These are phyloP conservation scores for Amphimallon solstitiale DNA, from an alignment of 2,888 invertebrate species.

Conservation along the genomic window DNA sequence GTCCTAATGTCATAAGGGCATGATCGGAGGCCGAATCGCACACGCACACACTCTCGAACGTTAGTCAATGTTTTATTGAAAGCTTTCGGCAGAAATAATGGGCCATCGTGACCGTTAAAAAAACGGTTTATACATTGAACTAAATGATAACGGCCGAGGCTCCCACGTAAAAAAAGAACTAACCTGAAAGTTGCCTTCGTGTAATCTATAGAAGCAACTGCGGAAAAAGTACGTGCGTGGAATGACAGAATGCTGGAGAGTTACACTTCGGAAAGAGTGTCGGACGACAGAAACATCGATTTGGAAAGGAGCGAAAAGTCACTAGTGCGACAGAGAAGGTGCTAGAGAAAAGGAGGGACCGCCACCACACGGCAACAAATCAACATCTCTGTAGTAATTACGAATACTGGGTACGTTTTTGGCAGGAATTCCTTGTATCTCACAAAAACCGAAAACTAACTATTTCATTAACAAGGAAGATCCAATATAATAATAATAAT, in stretches of 20 bases:
- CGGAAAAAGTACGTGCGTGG: constrained; percentile 24
- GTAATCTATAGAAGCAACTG: constrained; percentile 24
- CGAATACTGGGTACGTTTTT: background rate
- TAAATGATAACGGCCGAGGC: constrained; percentile 20
- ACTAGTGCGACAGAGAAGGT: background rate
- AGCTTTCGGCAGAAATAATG: constrained; percentile 10
- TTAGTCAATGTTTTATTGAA: constrained; percentile 21
- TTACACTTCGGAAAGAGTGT: background rate
- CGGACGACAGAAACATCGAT: constrained; percentile 1
- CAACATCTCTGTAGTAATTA: constrained; percentile 6
- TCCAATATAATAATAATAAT: too few relatives aligned
- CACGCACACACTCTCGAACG: background rate
- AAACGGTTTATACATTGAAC: constrained; percentile 22
- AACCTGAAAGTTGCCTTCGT: constrained; percentile 13
- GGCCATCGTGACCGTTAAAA: constrained; percentile 12
- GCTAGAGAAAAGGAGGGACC: too few relatives aligned
- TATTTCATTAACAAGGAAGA: too few relatives aligned
- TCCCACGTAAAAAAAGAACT: constrained; percentile 18
- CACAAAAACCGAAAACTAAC: background rate
- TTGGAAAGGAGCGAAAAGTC: background rate
- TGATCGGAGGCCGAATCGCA: constrained; percentile 5
- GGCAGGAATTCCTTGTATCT: background rate
- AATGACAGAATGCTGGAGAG: background rate
- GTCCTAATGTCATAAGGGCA: constrained; percentile 19
- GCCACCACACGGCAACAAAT: background rate